phyloP scores from a whole-genome alignment of 2,797 vertebrate species.

The Phaenicophaeus curvirostris region DNA sequence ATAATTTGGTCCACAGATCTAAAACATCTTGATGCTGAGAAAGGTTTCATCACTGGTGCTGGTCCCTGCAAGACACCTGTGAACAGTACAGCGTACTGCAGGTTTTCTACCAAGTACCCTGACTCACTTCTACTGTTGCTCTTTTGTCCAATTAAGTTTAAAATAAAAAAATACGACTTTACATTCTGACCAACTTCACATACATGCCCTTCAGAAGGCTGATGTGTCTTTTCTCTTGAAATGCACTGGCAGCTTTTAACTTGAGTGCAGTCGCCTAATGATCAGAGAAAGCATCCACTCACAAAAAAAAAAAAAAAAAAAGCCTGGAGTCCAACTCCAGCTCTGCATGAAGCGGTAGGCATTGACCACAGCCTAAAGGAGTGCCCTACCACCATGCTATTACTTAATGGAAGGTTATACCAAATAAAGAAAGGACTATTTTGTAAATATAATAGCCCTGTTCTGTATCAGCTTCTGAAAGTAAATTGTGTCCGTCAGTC shows the following conservation, averaged over 20 bases:
- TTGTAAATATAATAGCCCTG: neutral
- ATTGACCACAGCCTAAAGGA: neutral
- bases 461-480: neutral
- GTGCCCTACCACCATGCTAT: neutral
- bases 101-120: neutral
- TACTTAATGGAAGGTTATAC: neutral
- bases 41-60: neutral
- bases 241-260: neutral
- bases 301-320: neutral
- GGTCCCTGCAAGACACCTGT: neutral
- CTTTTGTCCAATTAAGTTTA: neutral
- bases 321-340: neutral
- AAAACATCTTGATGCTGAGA: neutral
- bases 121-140: neutral
- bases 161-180: neutral
- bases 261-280: neutral
- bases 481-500: neutral
- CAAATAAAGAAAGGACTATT: neutral
- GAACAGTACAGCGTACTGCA: neutral
- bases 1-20: neutral
- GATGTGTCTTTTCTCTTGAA: neutral
- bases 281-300: neutral
- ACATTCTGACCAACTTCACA: neutral
- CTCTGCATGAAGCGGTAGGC: neutral
- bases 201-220: neutral